Conservation (phyloP, 1,140 invertebrate genomes). For the Megalopta genalis region DNA sequence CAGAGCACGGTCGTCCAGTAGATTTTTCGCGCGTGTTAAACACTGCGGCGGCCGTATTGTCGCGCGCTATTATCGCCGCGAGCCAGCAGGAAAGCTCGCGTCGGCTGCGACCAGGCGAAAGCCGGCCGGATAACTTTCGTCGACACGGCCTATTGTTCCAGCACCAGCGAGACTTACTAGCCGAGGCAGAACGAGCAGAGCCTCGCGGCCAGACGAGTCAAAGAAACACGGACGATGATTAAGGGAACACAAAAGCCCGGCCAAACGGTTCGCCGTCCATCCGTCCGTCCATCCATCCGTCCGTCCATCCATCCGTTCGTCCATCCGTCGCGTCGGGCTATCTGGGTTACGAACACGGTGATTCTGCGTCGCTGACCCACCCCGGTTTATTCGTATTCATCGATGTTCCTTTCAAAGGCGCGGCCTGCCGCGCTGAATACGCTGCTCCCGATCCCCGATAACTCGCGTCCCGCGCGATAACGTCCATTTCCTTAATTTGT, state of each 20-base stretch:
- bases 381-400: constrained; percentile 1
- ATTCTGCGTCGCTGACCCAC: background rate
- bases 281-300: background rate
- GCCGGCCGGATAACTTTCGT: constrained; percentile 36
- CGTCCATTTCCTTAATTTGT: background rate
- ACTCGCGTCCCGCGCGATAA: background rate
- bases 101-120: background rate
- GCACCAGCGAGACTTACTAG: constrained; percentile 14
- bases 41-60: background rate
- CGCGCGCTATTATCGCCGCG: background rate
- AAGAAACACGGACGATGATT: constrained; percentile 45
- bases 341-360: background rate
- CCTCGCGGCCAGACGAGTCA: constrained; percentile 33
- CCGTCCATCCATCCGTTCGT: no score
- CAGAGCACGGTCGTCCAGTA: background rate
- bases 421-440: background rate
- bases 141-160: constrained; percentile 44
- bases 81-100: background rate
- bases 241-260: constrained; percentile 42
- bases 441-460: background rate
- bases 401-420: background rate
- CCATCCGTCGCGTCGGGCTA: background rate
- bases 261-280: constrained; percentile 19
- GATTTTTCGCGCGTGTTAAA: background rate
- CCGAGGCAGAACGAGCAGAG: background rate